A percentile compares a stretch with the other conserved stretches of the same genome.
phyloP scores from a whole-genome alignment of 2,113 vertebrate genomes.

The Seriola aureovittata region DNA sequence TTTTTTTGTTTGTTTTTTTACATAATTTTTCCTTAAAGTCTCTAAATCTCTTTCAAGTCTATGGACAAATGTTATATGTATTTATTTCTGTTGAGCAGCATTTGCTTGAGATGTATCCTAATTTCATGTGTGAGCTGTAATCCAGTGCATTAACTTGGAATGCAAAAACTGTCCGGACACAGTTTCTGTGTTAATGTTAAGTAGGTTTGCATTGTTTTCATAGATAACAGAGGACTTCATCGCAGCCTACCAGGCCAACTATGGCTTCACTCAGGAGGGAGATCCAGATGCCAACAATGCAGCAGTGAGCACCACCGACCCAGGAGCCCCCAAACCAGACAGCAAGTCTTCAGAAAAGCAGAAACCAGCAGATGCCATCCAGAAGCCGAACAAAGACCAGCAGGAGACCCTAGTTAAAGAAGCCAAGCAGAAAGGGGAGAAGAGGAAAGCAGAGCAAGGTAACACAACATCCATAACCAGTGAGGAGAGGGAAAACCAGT shows the following conservation, averaged over 20 bases:
- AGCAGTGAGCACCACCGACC: constrained; percentile 42
- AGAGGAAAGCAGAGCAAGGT: constrained; percentile 93
- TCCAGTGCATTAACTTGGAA: background rate
- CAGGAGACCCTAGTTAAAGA: constrained; percentile 75
- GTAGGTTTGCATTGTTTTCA: constrained; percentile 55
- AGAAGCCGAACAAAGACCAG: constrained; percentile 59
- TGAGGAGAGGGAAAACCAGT: background rate
- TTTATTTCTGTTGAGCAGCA: no score
- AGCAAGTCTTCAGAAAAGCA: constrained; percentile 52
- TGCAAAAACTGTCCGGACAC: background rate
- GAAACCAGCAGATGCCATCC: constrained; percentile 38
- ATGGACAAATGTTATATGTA: no score
- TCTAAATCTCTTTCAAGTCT: background rate
- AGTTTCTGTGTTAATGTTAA: constrained; percentile 42
- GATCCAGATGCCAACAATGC: constrained; percentile 73
- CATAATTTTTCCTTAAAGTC: background rate
- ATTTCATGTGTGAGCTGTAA: no score
- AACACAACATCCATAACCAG: background rate
- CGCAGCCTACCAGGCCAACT: constrained; percentile 95
- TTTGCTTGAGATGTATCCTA: no score
- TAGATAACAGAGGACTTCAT: constrained; percentile 97
- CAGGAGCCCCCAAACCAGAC: constrained; percentile 57
- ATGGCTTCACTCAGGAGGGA: constrained; percentile 88
- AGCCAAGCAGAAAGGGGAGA: constrained; percentile 89
- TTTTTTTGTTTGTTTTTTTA: background rate